Base-by-base conservation (phyloP, 2,888 invertebrate genomes). In the Platerodrilus igneus region DNA sequence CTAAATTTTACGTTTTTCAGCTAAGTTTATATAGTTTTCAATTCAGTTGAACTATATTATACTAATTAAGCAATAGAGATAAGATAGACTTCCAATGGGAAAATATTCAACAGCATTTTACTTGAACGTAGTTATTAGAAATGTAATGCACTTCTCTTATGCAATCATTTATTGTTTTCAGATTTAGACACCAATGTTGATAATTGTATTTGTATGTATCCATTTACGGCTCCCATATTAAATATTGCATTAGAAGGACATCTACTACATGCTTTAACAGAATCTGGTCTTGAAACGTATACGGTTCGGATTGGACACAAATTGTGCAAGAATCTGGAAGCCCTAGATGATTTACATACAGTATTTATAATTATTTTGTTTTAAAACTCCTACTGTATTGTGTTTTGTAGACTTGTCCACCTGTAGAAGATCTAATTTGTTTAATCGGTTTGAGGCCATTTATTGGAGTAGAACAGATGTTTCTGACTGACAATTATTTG, bases 201-300 rank as follows among this genome's bases (percentile, higher is more conserved):
- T 41, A 71, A 74, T 49, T 78, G 77, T 26, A 73, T 83, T 13
- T 76, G 79, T 8, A 72, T 73, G 23, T 86, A 86, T 61, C 80
- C 81, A 3, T 84, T 85, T 49, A 85, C 85, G 1, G 79, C 83
- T 1, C 78, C 81, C 3, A 78, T 85, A 10, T 70, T 76, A 45
- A 74, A 78, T 55, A 74, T 85, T 18, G 75, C 77, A 17, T 69
- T 85, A 45, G 83, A 84, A 55, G 74, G 79, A 50, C 77, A 77
- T 44, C 74, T 79, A 29, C 62, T 84, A n/a, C 85, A 86, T 59
- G 85, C 84, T 0, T 66, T 86, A 10, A 86, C 86, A 1, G 80
- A 81, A 45, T 80, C 79, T 38, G 86, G 86, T 0, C 70, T 88
- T 23, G 86, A 87, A 64, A 80, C 84, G 0, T 87, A 86, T 56